Evolutionary conservation across 2,113 vertebrate species (phyloP), one percentile per base, ranked within the genome.

Genomic region (Pteropus alecto): DNA sequence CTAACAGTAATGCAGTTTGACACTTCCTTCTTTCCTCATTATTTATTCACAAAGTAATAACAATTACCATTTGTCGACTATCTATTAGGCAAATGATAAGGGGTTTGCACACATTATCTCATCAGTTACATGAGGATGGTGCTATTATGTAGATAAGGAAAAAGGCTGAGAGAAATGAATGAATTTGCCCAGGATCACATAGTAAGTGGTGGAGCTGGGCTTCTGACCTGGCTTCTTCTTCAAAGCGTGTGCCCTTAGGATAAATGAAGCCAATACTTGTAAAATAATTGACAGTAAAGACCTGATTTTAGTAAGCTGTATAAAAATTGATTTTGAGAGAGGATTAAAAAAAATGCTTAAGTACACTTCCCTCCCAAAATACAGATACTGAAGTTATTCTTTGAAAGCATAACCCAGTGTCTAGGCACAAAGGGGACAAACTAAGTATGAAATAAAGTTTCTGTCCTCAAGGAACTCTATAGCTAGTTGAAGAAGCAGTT

Each of bases 221-320:
- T 91, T 97, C 30, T 85, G 60, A 54, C 19, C 38, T 81, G 35
- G 10, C 14, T 76, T 71, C 26, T 43, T 92, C 11, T 54, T 5
- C 22, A 91, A 85, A 91, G 21, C 43, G 38, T 56, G 14, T 91
- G 41, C n/a, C 13, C 24, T 61, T 93, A 83, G 70, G 93, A 56
- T 94, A 95, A 56, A 88, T 73, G 67, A 97, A 96, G 38, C 28
- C 21, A 84, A 3, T 88, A 43, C 33, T 88, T 81, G 12, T n/a
- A 82, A 70, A 88, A 81, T 92, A 74, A 84, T 30, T 89, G 65
- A 82, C 33, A 16, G 35, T 78, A 65, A 82, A 94, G 48, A 56
- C 82, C 21, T 70, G 21, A 84, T 79, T 94, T 92, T 96, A 63
- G 54, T 71, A 68, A 95, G 33, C 41, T 95, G 73, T 81, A 48